Percentiles rank a stretch among this genome's conserved stretches.
Conservation (phyloP, 2,113 vertebrate species). For the Formicarius rufipectus region DNA sequence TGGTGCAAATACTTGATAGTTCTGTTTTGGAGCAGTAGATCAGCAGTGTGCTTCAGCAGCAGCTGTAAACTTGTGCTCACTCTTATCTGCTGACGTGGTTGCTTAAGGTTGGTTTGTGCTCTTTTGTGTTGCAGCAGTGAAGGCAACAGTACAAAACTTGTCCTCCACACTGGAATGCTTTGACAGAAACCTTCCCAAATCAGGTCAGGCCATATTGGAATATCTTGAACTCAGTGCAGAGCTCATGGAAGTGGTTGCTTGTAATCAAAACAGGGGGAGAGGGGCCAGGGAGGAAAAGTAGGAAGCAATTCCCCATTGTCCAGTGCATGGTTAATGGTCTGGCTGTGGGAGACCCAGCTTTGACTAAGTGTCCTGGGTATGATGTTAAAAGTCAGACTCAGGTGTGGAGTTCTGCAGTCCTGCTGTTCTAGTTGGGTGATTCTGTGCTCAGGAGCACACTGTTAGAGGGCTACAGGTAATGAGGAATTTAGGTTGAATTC, state of each 20-base stretch:
- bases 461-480: background rate
- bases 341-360: background rate
- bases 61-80: background rate
- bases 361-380: background rate
- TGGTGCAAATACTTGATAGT: background rate
- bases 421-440: background rate
- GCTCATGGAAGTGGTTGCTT: background rate
- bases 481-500: background rate
- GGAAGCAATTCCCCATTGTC: background rate
- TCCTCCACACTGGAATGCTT: background rate
- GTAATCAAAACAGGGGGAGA: background rate
- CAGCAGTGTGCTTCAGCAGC: background rate
- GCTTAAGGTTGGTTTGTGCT: background rate
- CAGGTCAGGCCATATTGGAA: background rate
- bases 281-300: rapidly evolving
- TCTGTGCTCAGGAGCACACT: background rate
- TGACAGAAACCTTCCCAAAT: background rate
- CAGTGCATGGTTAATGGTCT: background rate
- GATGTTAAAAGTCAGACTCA: background rate
- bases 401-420: background rate
- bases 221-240: background rate
- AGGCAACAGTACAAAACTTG: background rate
- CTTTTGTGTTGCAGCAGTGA: background rate
- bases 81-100: background rate
- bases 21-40: background rate